Conservation (phyloP, 2,113 vertebrate genomes). For the Myotis brandtii region DNA sequence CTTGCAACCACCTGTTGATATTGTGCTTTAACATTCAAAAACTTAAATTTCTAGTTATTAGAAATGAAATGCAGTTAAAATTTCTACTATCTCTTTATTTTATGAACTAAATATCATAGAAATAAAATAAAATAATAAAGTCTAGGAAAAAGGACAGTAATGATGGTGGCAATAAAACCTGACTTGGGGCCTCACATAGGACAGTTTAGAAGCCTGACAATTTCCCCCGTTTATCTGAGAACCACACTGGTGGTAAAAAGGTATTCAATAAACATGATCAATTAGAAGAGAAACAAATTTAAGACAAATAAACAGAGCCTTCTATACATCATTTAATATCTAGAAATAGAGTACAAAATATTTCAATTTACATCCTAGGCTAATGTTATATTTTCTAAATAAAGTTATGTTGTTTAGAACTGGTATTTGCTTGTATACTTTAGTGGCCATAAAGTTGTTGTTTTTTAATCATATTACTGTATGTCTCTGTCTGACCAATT, state of each 20-base stretch:
- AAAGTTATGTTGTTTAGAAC: background rate
- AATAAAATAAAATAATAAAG: slow-evolving; percentile 18
- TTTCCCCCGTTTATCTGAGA: background rate
- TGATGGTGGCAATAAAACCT: background rate
- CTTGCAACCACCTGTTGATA: slow-evolving; percentile 5
- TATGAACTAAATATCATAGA: background rate
- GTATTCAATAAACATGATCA: background rate
- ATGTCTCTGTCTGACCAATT: background rate
- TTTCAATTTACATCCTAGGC: background rate
- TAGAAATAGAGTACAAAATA: background rate
- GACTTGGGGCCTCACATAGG: background rate
- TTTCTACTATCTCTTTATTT: background rate
- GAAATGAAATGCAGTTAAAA: background rate
- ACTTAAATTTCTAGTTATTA: background rate
- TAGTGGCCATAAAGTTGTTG: background rate
- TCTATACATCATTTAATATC: background rate
- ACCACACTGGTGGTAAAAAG: background rate
- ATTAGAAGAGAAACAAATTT: background rate
- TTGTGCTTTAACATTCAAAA: background rate
- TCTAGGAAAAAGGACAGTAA: background rate
- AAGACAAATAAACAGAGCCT: background rate
- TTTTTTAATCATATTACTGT: background rate
- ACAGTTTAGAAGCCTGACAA: background rate
- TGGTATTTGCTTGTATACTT: background rate
- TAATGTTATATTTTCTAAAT: background rate